Conservation (phyloP, 2,113 vertebrate species). For the Hirundichthys speculiger region DNA sequence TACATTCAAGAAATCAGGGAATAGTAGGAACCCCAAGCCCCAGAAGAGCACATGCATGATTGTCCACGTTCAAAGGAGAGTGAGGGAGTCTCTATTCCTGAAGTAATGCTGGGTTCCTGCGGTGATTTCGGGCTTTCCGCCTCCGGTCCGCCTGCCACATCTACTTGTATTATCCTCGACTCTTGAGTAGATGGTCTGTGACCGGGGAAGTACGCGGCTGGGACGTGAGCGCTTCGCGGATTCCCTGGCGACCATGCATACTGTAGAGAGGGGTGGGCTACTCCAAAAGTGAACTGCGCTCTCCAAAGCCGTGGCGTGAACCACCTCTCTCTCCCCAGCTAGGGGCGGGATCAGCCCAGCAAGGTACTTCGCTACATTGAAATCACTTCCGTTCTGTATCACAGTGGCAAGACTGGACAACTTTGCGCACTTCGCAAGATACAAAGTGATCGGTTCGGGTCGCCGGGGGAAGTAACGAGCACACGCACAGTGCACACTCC, state of each 20-base stretch:
- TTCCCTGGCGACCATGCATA: conserved; percentile 79
- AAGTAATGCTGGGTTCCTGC: conserved; percentile 57
- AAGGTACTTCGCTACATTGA: conserved; percentile 66
- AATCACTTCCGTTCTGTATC: conserved; percentile 62
- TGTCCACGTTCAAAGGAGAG: conserved; percentile 81
- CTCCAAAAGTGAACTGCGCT: conserved; percentile 69
- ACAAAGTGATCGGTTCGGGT: neutral
- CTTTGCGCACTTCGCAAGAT: conserved; percentile 11
- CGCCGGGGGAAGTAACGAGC: too few species aligned
- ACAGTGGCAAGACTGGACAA: conserved; percentile 25
- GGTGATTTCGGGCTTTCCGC: conserved; percentile 64
- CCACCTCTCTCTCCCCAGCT: conserved; percentile 61
- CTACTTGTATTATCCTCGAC: conserved; percentile 71
- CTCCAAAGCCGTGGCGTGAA: conserved; percentile 60
- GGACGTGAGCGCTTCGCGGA: conserved; percentile 75
- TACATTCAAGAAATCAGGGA: conserved; percentile 84
- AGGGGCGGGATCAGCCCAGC: conserved; percentile 72
- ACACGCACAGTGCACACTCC: neutral
- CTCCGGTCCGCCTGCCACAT: conserved; percentile 73
- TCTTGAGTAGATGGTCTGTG: conserved; percentile 66
- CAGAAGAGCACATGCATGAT: conserved; percentile 95
- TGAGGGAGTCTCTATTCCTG: conserved; percentile 67
- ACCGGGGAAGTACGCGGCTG: conserved; percentile 69
- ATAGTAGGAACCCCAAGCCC: conserved; percentile 88
- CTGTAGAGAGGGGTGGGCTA: conserved; percentile 76